phyloP scores from a whole-genome alignment of 2,888 invertebrate species.

The Agrochola circellaris region DNA sequence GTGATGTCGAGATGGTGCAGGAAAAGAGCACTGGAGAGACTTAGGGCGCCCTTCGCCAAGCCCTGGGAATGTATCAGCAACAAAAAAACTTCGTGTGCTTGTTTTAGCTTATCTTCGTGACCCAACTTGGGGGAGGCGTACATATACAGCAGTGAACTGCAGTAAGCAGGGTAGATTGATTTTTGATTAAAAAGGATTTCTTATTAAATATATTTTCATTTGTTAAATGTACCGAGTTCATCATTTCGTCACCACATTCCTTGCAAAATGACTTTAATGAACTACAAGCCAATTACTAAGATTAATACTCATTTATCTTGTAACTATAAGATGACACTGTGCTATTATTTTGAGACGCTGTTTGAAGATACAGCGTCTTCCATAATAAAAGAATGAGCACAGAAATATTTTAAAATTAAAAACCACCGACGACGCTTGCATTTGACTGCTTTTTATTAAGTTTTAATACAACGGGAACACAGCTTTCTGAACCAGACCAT shows the following conservation, averaged over 20 bases:
- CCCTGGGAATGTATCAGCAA: neutral
- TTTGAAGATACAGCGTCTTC: neutral
- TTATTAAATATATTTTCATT: neutral
- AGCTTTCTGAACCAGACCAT: slow-evolving; percentile 35
- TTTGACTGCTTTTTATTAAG: slow-evolving; percentile 38
- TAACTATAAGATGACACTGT: slow-evolving; percentile 9
- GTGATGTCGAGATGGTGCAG: neutral
- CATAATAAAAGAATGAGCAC: slow-evolving; percentile 4
- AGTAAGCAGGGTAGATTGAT: neutral
- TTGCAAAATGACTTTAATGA: slow-evolving; percentile 32
- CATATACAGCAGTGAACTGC: neutral
- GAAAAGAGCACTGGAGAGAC: neutral
- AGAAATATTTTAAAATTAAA: slow-evolving; percentile 30
- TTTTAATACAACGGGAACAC: slow-evolving; percentile 33
- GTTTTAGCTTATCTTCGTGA: neutral
- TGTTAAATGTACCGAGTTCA: neutral
- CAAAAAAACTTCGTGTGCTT: neutral
- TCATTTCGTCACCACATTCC: slow-evolving; percentile 27
- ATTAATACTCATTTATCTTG: slow-evolving; percentile 18
- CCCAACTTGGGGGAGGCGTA: neutral
- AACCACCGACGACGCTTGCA: slow-evolving; percentile 2
- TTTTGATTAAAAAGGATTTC: neutral
- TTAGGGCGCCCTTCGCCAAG: neutral
- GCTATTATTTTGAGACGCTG: slow-evolving; percentile 16
- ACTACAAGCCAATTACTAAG: slow-evolving; percentile 25